Evolutionary conservation across 2,113 vertebrate species (phyloP).

Genomic region (Ctenodactylus gundi): DNA sequence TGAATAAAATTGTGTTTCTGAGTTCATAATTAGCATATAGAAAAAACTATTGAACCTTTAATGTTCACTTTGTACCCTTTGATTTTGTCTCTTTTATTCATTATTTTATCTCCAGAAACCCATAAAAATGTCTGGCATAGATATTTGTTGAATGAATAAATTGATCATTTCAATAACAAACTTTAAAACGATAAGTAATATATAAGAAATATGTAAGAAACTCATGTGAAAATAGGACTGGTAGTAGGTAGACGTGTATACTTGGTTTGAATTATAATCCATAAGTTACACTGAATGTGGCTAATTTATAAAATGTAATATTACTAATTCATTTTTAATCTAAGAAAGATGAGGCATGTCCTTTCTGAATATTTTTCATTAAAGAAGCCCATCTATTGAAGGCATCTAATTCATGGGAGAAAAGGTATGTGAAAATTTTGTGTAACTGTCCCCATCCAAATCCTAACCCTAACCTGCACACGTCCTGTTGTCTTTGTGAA

Average conservation of each 20-base stretch:
- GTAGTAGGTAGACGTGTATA: not conserved
- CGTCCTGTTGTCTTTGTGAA: not conserved
- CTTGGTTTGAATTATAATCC: constrained; percentile 34
- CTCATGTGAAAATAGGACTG: not conserved
- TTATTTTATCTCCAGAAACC: not conserved
- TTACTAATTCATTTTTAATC: constrained; percentile 26
- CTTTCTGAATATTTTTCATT: not conserved
- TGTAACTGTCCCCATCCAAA: not conserved
- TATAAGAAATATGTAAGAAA: no score
- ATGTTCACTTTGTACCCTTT: not conserved
- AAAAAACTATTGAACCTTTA: not conserved
- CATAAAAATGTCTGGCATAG: not conserved
- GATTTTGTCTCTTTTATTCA: not conserved
- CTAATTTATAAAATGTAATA: constrained; percentile 44
- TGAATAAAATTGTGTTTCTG: not conserved
- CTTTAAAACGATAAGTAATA: no score
- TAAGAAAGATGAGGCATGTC: not conserved
- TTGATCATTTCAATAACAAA: no score
- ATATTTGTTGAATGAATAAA: not conserved
- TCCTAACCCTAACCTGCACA: not conserved
- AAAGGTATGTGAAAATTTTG: not conserved
- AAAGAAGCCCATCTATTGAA: not conserved
- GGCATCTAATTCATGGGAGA: not conserved
- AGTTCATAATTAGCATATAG: not conserved
- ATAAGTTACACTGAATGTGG: not conserved